Conservation (phyloP, 2,888 invertebrate species). For the Plebejus melissa region DNA sequence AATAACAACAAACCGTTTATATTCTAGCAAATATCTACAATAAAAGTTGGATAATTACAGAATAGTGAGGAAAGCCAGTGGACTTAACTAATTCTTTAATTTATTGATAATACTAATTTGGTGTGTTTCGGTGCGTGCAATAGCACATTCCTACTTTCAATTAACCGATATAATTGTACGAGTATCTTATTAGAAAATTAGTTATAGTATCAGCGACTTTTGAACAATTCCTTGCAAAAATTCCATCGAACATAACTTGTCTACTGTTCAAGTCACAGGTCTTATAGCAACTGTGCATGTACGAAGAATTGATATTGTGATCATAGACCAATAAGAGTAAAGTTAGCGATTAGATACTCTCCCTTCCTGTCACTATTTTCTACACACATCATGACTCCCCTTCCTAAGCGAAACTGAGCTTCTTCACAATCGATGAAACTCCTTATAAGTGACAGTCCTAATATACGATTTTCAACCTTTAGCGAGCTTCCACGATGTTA, state of each 20-base stretch:
- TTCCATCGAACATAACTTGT: constrained; percentile 56
- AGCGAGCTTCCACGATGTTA: constrained; percentile 59
- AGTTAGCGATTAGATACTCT: constrained; percentile 36
- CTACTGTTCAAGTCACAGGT: constrained; percentile 40
- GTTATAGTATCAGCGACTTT: constrained; percentile 45
- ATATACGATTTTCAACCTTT: constrained; percentile 64
- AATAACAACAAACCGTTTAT: constrained; percentile 73
- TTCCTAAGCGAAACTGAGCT: constrained; percentile 41
- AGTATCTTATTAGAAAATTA: constrained; percentile 54
- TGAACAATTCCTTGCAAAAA: constrained; percentile 69
- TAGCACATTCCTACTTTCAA: constrained; percentile 72
- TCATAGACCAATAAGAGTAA: constrained; percentile 38
- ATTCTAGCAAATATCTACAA: constrained; percentile 72
- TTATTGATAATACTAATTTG: constrained; percentile 63
- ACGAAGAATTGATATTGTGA: constrained; percentile 33
- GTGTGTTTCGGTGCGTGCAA: constrained; percentile 76
- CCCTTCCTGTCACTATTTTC: constrained; percentile 36
- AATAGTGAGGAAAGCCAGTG: constrained; percentile 66
- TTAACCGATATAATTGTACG: constrained; percentile 53
- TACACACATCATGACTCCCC: constrained; percentile 36
- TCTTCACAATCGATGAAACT: constrained; percentile 38
- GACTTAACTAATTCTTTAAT: constrained; percentile 59
- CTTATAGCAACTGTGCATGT: constrained; percentile 32
- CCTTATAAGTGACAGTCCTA: constrained; percentile 37
- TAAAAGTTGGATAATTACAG: constrained; percentile 63